Evolutionary conservation across 23 tunicate genomes (phyloP).

Genomic region (Trididemnum miniatum): DNA sequence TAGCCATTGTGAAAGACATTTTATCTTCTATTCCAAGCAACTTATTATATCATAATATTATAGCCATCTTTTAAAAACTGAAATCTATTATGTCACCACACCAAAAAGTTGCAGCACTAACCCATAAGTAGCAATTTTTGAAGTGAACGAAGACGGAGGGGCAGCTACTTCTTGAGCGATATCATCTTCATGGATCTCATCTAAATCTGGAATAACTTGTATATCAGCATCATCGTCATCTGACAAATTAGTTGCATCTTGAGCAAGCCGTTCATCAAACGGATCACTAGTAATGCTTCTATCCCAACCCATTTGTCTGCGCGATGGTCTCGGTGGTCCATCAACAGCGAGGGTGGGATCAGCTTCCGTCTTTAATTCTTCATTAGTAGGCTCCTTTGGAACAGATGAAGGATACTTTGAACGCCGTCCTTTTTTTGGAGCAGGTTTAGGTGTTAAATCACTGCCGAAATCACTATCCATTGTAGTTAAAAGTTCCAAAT

Average conservation of each 20-base stretch:
- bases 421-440: conserved; percentile 46
- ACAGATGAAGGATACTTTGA: conserved; percentile 9
- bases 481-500: background rate
- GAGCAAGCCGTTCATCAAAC: conserved; percentile 49
- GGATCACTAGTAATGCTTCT: background rate
- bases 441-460: background rate
- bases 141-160: conserved; percentile 47
- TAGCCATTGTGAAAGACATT: too few relatives aligned
- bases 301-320: conserved; percentile 68
- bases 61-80: too few relatives aligned
- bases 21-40: too few relatives aligned
- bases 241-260: background rate
- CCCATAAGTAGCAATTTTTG: conserved; percentile 53
- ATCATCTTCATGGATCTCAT: conserved; percentile 77
- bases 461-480: conserved; percentile 38
- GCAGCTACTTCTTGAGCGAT: conserved; percentile 73
- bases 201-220: conserved; percentile 76
- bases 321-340: conserved; percentile 31
- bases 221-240: conserved; percentile 47
- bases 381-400: background rate
- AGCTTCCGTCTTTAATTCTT: background rate
- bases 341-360: background rate
- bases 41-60: too few relatives aligned
- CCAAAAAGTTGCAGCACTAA: background rate
- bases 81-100: too few relatives aligned